Evolutionary conservation across 1,140 invertebrate species (phyloP).

Genomic region (Nephotettix cincticeps): DNA sequence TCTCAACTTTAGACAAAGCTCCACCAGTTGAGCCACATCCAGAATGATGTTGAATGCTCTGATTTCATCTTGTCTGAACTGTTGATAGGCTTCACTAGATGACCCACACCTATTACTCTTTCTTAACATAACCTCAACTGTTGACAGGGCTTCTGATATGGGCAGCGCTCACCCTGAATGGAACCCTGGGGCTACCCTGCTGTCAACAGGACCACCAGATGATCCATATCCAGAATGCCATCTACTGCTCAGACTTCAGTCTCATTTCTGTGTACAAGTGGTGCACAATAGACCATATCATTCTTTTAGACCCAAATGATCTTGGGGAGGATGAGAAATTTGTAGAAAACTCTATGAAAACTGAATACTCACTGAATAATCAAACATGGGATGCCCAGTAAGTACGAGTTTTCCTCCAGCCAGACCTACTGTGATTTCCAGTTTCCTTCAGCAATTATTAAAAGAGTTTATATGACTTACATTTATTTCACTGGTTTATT

Average conservation of each 20-base stretch:
- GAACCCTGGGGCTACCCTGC: neutral
- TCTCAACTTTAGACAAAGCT: too few species aligned
- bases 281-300: neutral
- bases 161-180: neutral
- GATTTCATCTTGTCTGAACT: too few species aligned
- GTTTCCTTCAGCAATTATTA: too few species aligned
- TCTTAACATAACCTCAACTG: too few species aligned
- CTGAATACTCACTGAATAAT: neutral
- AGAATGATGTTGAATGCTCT: too few species aligned
- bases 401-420: neutral
- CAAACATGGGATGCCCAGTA: neutral
- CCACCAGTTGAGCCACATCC: too few species aligned
- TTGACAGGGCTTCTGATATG: neutral
- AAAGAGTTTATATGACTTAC: too few species aligned
- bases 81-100: too few species aligned
- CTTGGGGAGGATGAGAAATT: neutral
- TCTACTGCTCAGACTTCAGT: slow-evolving; percentile 2
- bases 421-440: too few species aligned
- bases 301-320: neutral
- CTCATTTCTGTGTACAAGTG: neutral
- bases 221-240: neutral
- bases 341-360: too few species aligned
- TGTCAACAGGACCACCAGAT: neutral
- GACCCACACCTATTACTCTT: too few species aligned
- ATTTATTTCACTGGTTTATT: too few species aligned